Base-by-base conservation (phyloP, 2,888 invertebrate genomes). In the Plagiodera versicolora region DNA sequence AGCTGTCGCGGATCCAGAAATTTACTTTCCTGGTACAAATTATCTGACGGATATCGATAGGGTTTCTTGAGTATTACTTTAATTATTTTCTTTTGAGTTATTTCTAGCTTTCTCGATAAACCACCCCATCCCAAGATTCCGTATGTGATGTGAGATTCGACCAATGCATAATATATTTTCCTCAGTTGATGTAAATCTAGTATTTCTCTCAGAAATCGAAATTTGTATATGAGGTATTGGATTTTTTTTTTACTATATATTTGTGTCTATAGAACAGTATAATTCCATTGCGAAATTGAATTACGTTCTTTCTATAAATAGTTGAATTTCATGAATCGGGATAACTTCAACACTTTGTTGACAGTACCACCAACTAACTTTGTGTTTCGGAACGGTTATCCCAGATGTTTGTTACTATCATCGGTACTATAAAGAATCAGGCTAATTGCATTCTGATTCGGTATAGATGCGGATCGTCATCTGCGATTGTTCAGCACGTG, bases 401-500 rank as follows among this genome's bases (percentile, higher is more conserved):
- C 24, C 53, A 44, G 44, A 53, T 53, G 53, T 53, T 44, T 32
- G 30, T 52, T 39, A 10, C 10, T 20, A 35, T 19, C 39, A 20
- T 24, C 24, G 44, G 44, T 24, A 44, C 17, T 53, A 44, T 44
- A 24, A 44, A 53, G 16, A 53, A 53, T 53, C 53, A 35, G 24
- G 17, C 51, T 57, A 57, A 60, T 60, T 63, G 54, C 58, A 46
- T 49, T 57, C 52, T 56, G 63, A 60, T 63, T 53, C 63, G 60
- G 46, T 56, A n/a, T 14, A 61, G 57, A 66, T 44, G 44, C 44
- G 44, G 60, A 61, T 54, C 53, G 49, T 63, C 53, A 65, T 67
- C 63, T 61, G 60, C 63, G 58, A 66, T 66, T 66, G 65, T 60
- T 61, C 61, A 56, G 64, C 67, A 68, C 65, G 65, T 66, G 65